Evolutionary conservation across 2,797 vertebrate species (phyloP).

Genomic region (Knipowitschia caucasica): DNA sequence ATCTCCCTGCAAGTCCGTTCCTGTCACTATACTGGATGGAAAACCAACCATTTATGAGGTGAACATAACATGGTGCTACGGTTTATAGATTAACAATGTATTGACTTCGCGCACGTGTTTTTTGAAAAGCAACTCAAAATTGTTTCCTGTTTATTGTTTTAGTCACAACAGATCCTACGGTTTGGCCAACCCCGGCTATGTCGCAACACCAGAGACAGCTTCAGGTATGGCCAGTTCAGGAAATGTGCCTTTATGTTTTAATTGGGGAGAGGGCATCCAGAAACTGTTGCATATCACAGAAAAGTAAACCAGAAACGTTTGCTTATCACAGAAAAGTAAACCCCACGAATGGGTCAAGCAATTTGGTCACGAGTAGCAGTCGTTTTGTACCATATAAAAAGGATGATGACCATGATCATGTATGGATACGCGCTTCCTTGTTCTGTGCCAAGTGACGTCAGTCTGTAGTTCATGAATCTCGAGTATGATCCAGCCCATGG

Average conservation of each 20-base stretch:
- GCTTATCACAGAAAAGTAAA: too few species aligned
- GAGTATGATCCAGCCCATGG: conserved; percentile 1
- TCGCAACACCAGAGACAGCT: conserved; percentile 4
- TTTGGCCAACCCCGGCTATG: conserved; percentile 47
- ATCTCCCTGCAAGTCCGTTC: background rate
- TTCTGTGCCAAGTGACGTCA: background rate
- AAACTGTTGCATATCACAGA: too few species aligned
- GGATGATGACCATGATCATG: background rate
- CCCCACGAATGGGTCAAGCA: too few species aligned
- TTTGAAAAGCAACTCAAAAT: too few species aligned
- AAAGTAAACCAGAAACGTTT: too few species aligned
- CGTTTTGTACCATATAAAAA: background rate
- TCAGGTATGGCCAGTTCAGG: conserved; percentile 55
- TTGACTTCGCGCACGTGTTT: too few species aligned
- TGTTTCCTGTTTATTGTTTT: too few species aligned
- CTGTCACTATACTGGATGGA: conserved; percentile 29
- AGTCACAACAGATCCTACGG: conserved; percentile 54
- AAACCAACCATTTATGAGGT: conserved; percentile 26
- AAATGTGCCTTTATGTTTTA: too few species aligned
- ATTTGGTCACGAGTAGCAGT: background rate
- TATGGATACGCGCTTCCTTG: background rate
- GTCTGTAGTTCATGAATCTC: background rate
- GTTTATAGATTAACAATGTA: background rate
- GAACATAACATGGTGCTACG: background rate
- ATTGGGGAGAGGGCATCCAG: too few species aligned